Evolutionary conservation across 2,113 vertebrate genomes (phyloP).

Genomic region (Eulemur macaco): DNA sequence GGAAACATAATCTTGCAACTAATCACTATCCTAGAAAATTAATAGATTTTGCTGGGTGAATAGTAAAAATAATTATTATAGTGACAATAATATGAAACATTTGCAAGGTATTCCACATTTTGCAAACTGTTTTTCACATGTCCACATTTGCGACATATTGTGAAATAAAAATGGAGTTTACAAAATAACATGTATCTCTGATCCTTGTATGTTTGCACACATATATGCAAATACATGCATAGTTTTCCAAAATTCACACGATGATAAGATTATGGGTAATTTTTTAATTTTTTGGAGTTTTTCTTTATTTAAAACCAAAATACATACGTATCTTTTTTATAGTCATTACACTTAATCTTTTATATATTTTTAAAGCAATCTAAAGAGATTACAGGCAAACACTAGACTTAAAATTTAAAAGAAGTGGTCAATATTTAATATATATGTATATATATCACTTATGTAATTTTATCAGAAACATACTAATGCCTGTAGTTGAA

Average conservation of each 20-base stretch:
- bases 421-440: background rate
- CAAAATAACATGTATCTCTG: background rate
- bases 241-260: background rate
- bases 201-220: background rate
- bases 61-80: constrained; percentile 9
- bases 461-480: background rate
- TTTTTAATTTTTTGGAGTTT: background rate
- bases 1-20: background rate
- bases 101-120: background rate
- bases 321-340: constrained; percentile 10
- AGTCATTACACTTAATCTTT: background rate
- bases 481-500: background rate
- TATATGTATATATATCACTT: background rate
- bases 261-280: background rate
- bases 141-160: background rate
- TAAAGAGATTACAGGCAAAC: constrained; percentile 32
- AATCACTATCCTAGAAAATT: constrained; percentile 8
- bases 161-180: constrained; percentile 39
- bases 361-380: background rate
- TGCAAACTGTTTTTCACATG: background rate
- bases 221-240: background rate
- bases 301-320: background rate
- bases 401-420: background rate
- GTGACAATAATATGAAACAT: background rate
- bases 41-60: background rate